Evolutionary conservation across 2,797 vertebrate species (phyloP).

Genomic region (Haliaeetus albicilla): DNA sequence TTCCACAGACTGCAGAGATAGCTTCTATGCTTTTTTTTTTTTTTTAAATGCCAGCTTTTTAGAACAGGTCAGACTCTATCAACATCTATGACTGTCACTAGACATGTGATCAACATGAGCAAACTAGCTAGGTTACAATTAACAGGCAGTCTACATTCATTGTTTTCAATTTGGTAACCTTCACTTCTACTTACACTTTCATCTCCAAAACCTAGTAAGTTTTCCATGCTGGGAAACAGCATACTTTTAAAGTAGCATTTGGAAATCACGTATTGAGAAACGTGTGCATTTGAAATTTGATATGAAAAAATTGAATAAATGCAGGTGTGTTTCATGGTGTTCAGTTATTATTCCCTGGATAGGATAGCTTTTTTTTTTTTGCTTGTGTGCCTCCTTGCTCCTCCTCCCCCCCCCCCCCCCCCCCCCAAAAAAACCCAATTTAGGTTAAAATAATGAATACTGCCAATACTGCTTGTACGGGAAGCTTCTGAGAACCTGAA

Average conservation of each 20-base stretch:
- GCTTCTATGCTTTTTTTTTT: not conserved
- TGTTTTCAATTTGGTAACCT: conserved; percentile 59
- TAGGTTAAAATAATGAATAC: not conserved
- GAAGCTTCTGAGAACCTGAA: not conserved
- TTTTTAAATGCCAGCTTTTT: conserved; percentile 50
- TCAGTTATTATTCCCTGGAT: not conserved
- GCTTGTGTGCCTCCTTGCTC: not conserved
- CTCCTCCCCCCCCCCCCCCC: too few species aligned
- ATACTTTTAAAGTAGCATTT: not conserved
- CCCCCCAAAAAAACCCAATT: not conserved
- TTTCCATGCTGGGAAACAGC: not conserved
- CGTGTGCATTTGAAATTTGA: not conserved
- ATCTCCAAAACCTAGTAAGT: not conserved
- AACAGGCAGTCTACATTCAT: conserved; percentile 52
- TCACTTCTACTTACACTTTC: conserved; percentile 45
- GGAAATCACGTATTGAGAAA: not conserved
- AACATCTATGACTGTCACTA: conserved; percentile 50
- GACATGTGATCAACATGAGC: conserved; percentile 25
- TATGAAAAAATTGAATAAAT: not conserved
- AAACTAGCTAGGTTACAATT: conserved; percentile 57
- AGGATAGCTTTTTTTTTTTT: not conserved
- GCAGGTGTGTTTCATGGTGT: not conserved
- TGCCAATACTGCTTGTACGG: not conserved
- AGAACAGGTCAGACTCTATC: conserved; percentile 60
- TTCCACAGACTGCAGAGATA: conserved; percentile 6